These are phyloP conservation scores for Rhogogaster chlorosoma DNA, from an alignment of 2,888 invertebrate genomes.

Conservation along the genomic window DNA sequence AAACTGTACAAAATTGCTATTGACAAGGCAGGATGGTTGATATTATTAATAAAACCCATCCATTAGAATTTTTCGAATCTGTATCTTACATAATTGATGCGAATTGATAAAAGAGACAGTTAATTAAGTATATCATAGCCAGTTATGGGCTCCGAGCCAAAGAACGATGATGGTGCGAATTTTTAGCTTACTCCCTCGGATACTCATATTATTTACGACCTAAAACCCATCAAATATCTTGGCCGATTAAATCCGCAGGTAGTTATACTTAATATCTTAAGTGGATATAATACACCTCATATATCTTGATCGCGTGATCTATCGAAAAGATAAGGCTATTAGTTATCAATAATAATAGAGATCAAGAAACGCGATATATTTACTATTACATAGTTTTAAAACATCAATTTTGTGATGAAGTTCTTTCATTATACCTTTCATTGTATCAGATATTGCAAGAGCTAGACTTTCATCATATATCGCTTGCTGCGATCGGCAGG, in stretches of 20 bases:
- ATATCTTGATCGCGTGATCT: constrained; percentile 25
- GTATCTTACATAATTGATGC: not conserved
- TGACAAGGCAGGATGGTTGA: not conserved
- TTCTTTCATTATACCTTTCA: not conserved
- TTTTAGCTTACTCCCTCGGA: not conserved
- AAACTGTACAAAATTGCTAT: not conserved
- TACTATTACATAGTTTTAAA: not conserved
- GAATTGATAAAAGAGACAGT: not conserved
- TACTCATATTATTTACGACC: constrained; percentile 6
- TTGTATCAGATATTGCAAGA: too few relatives aligned
- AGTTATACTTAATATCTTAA: constrained; percentile 28
- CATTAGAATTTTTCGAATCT: not conserved
- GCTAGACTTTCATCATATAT: too few relatives aligned
- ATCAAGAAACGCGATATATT: not conserved
- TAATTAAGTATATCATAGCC: not conserved
- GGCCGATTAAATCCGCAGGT: not conserved
- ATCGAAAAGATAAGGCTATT: constrained; percentile 9
- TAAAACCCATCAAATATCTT: constrained; percentile 24
- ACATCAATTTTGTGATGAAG: not conserved
- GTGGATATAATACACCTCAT: constrained; percentile 20
- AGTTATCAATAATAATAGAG: not conserved
- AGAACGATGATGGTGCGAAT: not conserved
- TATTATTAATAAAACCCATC: not conserved
- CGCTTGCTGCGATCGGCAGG: too few relatives aligned
- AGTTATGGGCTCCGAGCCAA: not conserved